Percentiles rank a stretch among this genome's conserved stretches.
Conservation (phyloP, 2,888 invertebrate species). For the Oligia fasciuncula region DNA sequence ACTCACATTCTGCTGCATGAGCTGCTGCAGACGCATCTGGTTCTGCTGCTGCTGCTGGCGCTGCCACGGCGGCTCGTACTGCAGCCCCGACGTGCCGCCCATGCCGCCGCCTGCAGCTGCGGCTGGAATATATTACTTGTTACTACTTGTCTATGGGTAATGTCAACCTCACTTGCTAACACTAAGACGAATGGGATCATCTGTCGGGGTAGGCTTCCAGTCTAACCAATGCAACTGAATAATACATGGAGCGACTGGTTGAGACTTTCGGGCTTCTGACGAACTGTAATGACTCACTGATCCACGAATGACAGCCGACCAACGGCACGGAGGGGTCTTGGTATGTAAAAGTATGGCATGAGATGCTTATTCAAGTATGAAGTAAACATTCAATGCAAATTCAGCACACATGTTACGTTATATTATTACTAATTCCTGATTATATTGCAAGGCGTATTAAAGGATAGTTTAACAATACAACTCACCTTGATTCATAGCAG, state of each 20-base stretch:
- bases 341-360: background rate
- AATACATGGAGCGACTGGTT: background rate
- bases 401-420: too few species aligned
- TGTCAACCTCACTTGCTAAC: background rate
- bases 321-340: background rate
- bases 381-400: too few species aligned
- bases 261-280: too few species aligned
- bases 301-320: too few species aligned
- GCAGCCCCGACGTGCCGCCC: slow-evolving; percentile 82
- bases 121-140: background rate
- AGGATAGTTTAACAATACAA: slow-evolving; percentile 27
- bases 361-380: too few species aligned
- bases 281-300: too few species aligned
- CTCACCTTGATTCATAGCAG: slow-evolving; percentile 84
- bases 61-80: slow-evolving; percentile 88
- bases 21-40: slow-evolving; percentile 84
- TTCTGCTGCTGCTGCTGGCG: slow-evolving; percentile 87
- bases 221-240: background rate
- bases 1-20: slow-evolving; percentile 84
- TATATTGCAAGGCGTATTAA: background rate
- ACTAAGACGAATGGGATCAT: background rate
- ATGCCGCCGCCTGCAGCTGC: slow-evolving; percentile 64
- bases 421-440: background rate
- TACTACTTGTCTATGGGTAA: background rate
- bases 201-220: background rate